These are phyloP conservation scores for Petrocephalus zakoni DNA, from an alignment of 2,113 vertebrate species.

Conservation along the genomic window DNA sequence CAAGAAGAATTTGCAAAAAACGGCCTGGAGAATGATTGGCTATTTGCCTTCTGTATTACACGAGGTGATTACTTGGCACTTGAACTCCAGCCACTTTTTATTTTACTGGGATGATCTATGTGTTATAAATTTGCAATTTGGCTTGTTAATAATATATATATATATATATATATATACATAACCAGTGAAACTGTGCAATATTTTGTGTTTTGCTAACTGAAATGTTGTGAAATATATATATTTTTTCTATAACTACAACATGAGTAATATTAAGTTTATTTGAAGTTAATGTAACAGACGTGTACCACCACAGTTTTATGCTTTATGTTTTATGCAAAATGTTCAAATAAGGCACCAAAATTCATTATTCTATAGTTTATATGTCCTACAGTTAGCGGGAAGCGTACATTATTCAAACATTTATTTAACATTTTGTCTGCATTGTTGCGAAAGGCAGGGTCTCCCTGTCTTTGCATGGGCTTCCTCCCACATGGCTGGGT, in stretches of 20 bases:
- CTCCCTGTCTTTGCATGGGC: background rate
- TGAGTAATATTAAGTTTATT: background rate
- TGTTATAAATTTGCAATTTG: background rate
- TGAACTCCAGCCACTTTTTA: background rate
- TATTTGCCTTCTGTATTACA: background rate
- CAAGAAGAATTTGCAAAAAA: background rate
- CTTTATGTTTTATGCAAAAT: background rate
- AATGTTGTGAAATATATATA: background rate
- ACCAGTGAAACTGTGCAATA: background rate
- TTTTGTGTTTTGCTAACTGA: background rate
- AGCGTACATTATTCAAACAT: background rate
- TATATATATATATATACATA: background rate
- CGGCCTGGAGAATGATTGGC: background rate
- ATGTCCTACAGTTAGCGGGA: background rate
- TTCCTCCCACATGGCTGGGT: background rate
- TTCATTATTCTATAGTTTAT: background rate
- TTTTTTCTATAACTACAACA: background rate
- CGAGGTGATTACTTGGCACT: background rate
- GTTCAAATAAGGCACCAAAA: background rate
- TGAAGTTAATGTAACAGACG: background rate
- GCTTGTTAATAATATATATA: too few relatives aligned
- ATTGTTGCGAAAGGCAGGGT: background rate
- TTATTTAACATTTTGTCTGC: background rate
- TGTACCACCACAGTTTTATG: background rate
- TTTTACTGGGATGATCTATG: background rate